Evolutionary conservation across 2,888 invertebrate genomes (phyloP), one percentile per base, ranked within the genome.

Genomic region (Anthoptus insignis): DNA sequence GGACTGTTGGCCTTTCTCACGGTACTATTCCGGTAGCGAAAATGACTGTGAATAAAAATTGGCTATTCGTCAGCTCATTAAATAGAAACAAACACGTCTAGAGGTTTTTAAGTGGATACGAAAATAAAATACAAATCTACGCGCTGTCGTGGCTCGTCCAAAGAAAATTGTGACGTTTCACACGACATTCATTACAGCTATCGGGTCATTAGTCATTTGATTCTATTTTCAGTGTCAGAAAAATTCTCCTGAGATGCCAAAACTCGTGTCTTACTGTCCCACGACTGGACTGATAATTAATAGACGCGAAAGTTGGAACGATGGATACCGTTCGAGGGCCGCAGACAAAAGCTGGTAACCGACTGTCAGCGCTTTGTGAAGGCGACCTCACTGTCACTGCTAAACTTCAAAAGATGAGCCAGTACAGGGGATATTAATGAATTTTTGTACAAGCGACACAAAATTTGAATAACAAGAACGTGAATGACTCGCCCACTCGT

Each of bases 191-290:
- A 84, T 87, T 87, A 83, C 80, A 79, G 81, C 80, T 80, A 80
- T 77, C 77, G 69, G 78, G 79, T 84, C 89, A 89, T 92, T 87
- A 90, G 72, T 91, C 89, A 89, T 84, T 68, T 73, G 81, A 76
- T 84, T 86, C 91, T 92, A 91, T 91, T 91, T 89, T 84, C 86
- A 83, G 88, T 88, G 82, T 80, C 81, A 45, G 77, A 82, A 86
- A 88, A 84, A 89, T 91, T 90, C 66, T 67, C 71, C 74, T 72
- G 71, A 73, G 82, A 79, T 85, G 89, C 89, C 90, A 89, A 89
- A 89, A 87, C 79, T 78, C 78, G 57, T 84, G 84, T 87, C 82
- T 71, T 80, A 76, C 80, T 39, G 39, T 39, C 39, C 34, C 34
- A 11, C 34, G 70, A 50, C 49, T 71, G 82, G n/a, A 78, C 78